Evolutionary conservation across 37 sponge, comb jelly and placozoan genomes (phyloP), one percentile per base, ranked within the genome.

Genomic region (Eunapius fragilis): DNA sequence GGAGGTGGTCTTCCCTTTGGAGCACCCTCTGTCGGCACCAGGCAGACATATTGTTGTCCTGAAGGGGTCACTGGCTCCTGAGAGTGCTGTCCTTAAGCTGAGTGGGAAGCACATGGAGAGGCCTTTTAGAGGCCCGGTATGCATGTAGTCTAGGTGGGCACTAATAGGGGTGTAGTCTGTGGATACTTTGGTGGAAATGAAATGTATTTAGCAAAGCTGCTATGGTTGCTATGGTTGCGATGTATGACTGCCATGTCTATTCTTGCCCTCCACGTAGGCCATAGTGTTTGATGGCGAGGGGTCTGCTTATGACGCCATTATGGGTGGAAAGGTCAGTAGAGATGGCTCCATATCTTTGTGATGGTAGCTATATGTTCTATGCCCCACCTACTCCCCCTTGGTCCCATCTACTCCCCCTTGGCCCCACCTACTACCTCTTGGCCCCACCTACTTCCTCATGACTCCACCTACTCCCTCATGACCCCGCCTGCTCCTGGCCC

Each of bases 221-320:
- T 36, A 75, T 31, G 5, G 71, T 2, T 6, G 27, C 27, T 5
- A 27, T 28, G 27, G 3, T 27, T 70, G 27, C 6, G 6, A 33
- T 12, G 11, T 11, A 14, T 73, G 28, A n/a, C n/a, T n/a, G n/a
- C n/a, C n/a, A n/a, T n/a, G n/a, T n/a, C 23, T 70, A 22, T 69
- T 22, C 4, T 47, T 13, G 30, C 25, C n/a, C 27, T 26, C 89
- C 6, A 41, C 9, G 37, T 68, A 93, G 93, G 90, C 87, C 2
- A 80, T 86, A 27, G 93, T 93, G 76, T 93, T 93, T 89, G 93
- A 93, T 74, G 90, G 87, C 13, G 93, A 93, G 69, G 68, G 45
- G 3, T 38, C 37, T 32, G 93, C 93, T 3, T 89, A 82, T 74
- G 81, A 86, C 69, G 93, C 93, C 28, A 76, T 93, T 37, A 93